A percentile compares a stretch with the other conserved stretches of the same genome.
These are phyloP conservation scores for Montipora capitata DNA, from an alignment of 92 coral and sea anemone genomes.

Conservation along the genomic window DNA sequence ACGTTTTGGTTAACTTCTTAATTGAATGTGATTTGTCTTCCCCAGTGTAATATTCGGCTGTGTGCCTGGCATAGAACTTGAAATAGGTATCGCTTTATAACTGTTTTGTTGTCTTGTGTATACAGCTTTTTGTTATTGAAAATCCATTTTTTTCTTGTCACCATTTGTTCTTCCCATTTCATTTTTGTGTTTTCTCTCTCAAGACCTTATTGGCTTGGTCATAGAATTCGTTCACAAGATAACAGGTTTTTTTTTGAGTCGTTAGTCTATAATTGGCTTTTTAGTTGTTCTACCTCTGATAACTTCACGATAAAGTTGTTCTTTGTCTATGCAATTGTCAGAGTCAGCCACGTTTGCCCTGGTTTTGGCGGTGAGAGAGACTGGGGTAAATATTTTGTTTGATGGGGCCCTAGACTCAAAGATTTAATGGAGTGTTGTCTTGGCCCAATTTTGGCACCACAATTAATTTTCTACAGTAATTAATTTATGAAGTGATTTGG, in stretches of 20 bases:
- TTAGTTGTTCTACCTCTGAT: too few species aligned
- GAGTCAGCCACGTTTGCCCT: too few species aligned
- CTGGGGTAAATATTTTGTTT: too few species aligned
- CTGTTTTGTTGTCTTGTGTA: constrained; percentile 10
- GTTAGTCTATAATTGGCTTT: too few species aligned
- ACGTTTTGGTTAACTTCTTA: constrained; percentile 52
- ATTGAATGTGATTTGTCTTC: constrained; percentile 33
- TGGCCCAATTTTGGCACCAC: too few species aligned
- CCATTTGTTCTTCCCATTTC: background rate
- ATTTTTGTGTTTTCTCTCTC: background rate
- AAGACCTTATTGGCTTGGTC: background rate
- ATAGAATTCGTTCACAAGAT: background rate
- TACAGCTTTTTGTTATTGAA: background rate
- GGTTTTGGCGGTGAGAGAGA: too few species aligned
- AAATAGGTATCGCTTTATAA: background rate
- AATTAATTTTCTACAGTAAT: too few species aligned
- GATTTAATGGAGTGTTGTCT: too few species aligned
- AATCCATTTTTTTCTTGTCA: constrained; percentile 36
- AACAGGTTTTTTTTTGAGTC: background rate
- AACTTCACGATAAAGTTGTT: too few species aligned
- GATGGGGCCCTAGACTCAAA: too few species aligned
- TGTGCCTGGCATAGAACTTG: constrained; percentile 25
- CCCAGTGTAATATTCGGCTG: background rate
- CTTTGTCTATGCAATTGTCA: background rate
- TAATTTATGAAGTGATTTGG: too few species aligned